phyloP scores from a whole-genome alignment of 2,113 vertebrate species.

The Hippopotamus amphibius region DNA sequence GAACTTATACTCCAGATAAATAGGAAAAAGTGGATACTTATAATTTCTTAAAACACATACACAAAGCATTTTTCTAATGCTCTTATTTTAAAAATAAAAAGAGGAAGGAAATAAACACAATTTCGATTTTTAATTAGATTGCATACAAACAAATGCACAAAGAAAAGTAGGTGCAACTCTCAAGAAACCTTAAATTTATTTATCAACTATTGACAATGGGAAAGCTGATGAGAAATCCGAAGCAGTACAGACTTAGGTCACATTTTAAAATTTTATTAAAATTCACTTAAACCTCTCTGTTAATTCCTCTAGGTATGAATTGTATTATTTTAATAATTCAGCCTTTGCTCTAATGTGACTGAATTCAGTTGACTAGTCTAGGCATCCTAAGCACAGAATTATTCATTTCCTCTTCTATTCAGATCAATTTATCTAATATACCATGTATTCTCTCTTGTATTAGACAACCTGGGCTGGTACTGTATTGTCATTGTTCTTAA shows the following conservation, averaged over 20 bases:
- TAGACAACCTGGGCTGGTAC: not conserved
- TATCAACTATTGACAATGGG: not conserved
- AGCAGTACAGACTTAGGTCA: not conserved
- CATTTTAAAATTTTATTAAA: conserved; percentile 17
- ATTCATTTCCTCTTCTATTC: not conserved
- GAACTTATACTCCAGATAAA: conserved; percentile 19
- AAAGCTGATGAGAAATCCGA: conserved; percentile 33
- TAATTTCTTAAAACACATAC: not conserved
- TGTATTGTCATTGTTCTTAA: not conserved
- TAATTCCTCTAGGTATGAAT: not conserved
- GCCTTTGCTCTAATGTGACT: conserved; percentile 31
- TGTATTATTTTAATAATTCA: conserved; percentile 9
- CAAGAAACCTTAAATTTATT: not conserved
- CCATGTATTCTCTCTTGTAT: not conserved
- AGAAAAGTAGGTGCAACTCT: not conserved
- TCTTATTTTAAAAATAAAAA: conserved; percentile 52
- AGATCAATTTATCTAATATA: not conserved
- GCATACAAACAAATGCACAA: not conserved
- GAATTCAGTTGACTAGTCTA: not conserved
- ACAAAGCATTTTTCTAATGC: not conserved
- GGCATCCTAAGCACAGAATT: not conserved
- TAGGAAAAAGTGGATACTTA: not conserved
- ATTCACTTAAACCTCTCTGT: not conserved
- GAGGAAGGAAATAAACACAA: not conserved
- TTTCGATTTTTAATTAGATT: conserved; percentile 17